Base-by-base conservation (phyloP, 2,113 vertebrate genomes). In the Neodontobutis hainanensis region DNA sequence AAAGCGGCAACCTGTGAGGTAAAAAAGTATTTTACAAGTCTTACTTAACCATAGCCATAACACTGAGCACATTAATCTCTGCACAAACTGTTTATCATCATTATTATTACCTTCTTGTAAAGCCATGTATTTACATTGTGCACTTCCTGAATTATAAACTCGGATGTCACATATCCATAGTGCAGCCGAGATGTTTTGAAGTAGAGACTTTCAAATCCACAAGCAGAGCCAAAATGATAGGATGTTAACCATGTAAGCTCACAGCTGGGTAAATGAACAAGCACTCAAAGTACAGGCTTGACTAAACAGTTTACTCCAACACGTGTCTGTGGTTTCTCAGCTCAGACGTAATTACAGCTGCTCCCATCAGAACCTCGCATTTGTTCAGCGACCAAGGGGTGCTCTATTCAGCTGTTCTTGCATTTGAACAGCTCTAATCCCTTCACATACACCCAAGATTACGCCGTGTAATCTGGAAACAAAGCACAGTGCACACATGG, bases 231-330 rank as follows among this genome's bases (percentile, higher is more conserved):
- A 49, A 81, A 82, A 77, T 82, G 60, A 85, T 34, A 74, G 70
- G 79, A 82, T 62, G 72, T 64, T 52, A 60, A 56, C 57, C 36
- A 2, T 50, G 63, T 81, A 36, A 46, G 65, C 55, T 65, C 56
- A 14, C 80, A 70, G 68, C 75, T 81, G 75, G 47, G 53, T 72
- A 78, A 85, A 78, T 72, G 61, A 73, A 75, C 61, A 69, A 51
- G 42, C 73, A 50, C 68, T 74, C 8, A 12, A 56, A 78, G 27
- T 14, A 16, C 61, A 61, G 1, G 65, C 11, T 73, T 53, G 50
- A 76, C 70, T 74, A 75, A 84, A 85, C 80, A 75, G 50, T 87
- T 86, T 66, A 78, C 65, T 60, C 19, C 50, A 63, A 60, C 78
- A 12, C 16, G 65, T 45, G 79, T 78, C 69, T 75, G 86, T 50